Evolutionary conservation across 2,797 vertebrate species (phyloP).

Genomic region (Euphonia xanthogaster): DNA sequence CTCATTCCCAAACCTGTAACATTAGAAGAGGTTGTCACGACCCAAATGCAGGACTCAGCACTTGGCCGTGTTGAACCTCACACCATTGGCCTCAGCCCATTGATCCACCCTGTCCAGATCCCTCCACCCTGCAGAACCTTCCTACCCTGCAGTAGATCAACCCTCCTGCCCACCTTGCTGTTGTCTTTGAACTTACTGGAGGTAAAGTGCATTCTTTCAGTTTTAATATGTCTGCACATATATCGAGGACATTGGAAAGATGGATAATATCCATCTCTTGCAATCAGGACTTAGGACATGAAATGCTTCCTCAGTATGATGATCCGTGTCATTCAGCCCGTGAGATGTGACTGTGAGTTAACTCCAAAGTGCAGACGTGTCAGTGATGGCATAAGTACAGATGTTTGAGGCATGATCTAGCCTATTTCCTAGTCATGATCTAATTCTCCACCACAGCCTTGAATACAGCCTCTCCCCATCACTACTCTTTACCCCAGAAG

Average conservation of each 20-base stretch:
- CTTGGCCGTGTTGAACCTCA: rapidly evolving
- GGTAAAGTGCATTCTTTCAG: neutral
- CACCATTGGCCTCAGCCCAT: too few relatives aligned
- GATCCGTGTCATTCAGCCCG: neutral
- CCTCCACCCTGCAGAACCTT: neutral
- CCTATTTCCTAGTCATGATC: neutral
- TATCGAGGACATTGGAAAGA: neutral
- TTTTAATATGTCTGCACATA: neutral
- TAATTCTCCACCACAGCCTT: neutral
- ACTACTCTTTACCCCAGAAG: neutral
- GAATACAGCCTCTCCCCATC: neutral
- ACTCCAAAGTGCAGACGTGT: neutral
- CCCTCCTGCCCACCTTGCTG: neutral
- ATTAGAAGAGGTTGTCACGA: neutral
- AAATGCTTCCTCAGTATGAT: neutral
- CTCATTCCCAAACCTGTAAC: neutral
- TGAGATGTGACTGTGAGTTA: neutral
- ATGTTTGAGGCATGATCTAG: rapidly evolving
- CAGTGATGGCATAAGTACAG: neutral
- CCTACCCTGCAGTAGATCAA: neutral
- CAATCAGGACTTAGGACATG: neutral
- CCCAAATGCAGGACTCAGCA: neutral
- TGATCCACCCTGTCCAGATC: neutral
- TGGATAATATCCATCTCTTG: neutral
- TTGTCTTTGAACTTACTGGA: neutral